Evolutionary conservation across 2,797 vertebrate species (phyloP), one percentile per base, ranked within the genome.

Genomic region (Catostomus latipinnis): DNA sequence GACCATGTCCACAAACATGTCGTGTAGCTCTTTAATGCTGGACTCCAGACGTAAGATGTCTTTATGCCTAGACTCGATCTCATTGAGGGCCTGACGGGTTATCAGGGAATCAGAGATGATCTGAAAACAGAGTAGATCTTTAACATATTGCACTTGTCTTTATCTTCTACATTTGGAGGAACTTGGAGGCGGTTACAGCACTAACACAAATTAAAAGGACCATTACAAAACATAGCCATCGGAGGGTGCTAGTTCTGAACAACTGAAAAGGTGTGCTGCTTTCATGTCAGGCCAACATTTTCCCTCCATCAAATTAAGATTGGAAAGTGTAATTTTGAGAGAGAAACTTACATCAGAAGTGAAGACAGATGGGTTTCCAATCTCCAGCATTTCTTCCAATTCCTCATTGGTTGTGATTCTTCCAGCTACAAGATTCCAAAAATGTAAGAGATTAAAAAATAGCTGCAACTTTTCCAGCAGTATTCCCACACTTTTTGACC

Each of bases 31-130:
- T 12, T 92, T 93, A 85, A 99, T 98, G 90, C 97, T 99, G 13
- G 92, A 92, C 88, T 99, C 98, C 91, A 99, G 92, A 7, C 93
- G 95, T 69, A 98, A 96, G 75, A 99, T 99, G 82, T 99, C 97
- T 87, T 96, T 95, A 89, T 98, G 97, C 6, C 98, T 94, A 0
- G 97, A 96, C 90, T 98, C 96, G 0, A 99, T 99, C 85, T 99
- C 98, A 34, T 95, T 96, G 63, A 98, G 90, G 0, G 96, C 97
- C 83, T 98, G 96, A 56, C 94, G 93, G 2, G 98, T 98, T 81
- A 98, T 95, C 45, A 98, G 95, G 1, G 96, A 98, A 85, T 98
- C 97, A 1, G 95, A 97, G 77, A 98, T 98, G 9, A 99, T 99
- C 98, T 99, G 54, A 71, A 62, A 46, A 45, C 7, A 48, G 9